Evolutionary conservation across 2,113 vertebrate species (phyloP), one percentile per base, ranked within the genome.

Genomic region (Nycticryphes semicollaris): DNA sequence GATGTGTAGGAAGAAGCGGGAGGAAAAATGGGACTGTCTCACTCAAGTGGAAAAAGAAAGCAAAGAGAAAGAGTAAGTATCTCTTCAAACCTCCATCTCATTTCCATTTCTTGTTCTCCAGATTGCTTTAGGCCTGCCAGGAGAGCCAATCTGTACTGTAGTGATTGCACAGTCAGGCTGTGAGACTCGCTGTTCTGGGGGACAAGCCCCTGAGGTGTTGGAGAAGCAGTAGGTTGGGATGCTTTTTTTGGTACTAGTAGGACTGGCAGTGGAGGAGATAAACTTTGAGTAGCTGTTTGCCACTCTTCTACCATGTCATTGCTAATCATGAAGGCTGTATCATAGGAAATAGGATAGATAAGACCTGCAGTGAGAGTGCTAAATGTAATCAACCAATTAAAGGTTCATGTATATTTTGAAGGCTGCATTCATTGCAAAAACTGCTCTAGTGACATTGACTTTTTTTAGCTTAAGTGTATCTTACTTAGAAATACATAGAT

Each of bases 21-120:
- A 98, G 81, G 98, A 99, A 91, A 99, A 99, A 92, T 99, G 99
- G 99, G 99, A 99, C 7, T 99, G 98, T 92, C 97, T 99, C 82
- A 99, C 99, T 83, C 98, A 99, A 87, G 98, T 99, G 93, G 99
- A 99, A 84, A 99, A 99, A 93, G 98, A 98, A 91, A 98, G 98
- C 23, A 99, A 99, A 97, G 99, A 99, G 39, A 99, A 99, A 96
- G 99, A 99, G 99, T 99, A 95, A 98, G 99, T 98, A 48, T 87
- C 20, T 53, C 73, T 91, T 59, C 45, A 73, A 3, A 17, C 17
- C 33, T 64, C 28, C 18, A 7, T 54, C 47, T 70, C 2, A 4
- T 64, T 70, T 78, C 41, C 14, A 3, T 53, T 89, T 87, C n/a
- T 41, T n/a, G 14, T 66, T 93, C 64, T 85, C 57, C 45, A 2